phyloP scores from a whole-genome alignment of 2,888 invertebrate genomes.

The Oligia latruncula region DNA sequence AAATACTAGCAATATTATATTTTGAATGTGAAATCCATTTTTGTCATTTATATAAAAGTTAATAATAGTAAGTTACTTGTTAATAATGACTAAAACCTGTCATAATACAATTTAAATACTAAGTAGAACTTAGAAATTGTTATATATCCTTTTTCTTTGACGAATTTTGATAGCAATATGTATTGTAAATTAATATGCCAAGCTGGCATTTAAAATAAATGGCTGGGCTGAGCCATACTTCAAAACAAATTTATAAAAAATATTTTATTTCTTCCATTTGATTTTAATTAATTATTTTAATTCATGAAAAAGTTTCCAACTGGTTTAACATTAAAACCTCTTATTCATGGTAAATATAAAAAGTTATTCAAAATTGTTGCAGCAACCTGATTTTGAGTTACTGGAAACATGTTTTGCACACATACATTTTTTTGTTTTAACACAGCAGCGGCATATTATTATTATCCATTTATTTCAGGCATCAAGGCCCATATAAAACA shows the following conservation, averaged over 20 bases:
- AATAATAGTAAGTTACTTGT: conserved; percentile 13
- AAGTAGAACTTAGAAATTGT: conserved; percentile 41
- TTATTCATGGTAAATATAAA: background rate
- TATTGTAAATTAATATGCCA: conserved; percentile 29
- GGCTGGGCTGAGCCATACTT: conserved; percentile 53
- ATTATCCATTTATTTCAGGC: no score
- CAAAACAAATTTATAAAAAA: background rate
- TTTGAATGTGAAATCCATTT: background rate
- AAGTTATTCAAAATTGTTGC: background rate
- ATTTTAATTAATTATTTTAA: background rate
- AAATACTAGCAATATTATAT: background rate
- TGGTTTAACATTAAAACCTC: background rate
- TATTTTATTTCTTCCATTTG: conserved; percentile 13
- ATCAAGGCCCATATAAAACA: no score
- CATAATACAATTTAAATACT: conserved; percentile 6
- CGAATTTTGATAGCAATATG: conserved; percentile 14
- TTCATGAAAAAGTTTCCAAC: background rate
- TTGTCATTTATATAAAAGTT: conserved; percentile 20
- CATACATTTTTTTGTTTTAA: background rate
- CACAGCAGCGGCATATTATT: no score
- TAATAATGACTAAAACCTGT: conserved; percentile 4
- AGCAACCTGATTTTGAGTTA: background rate
- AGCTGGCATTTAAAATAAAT: conserved; percentile 53
- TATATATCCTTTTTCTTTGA: conserved; percentile 14
- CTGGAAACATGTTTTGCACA: background rate